These are phyloP conservation scores for Leptinotarsa haldemani DNA, from an alignment of 2,888 invertebrate species.

Conservation along the genomic window DNA sequence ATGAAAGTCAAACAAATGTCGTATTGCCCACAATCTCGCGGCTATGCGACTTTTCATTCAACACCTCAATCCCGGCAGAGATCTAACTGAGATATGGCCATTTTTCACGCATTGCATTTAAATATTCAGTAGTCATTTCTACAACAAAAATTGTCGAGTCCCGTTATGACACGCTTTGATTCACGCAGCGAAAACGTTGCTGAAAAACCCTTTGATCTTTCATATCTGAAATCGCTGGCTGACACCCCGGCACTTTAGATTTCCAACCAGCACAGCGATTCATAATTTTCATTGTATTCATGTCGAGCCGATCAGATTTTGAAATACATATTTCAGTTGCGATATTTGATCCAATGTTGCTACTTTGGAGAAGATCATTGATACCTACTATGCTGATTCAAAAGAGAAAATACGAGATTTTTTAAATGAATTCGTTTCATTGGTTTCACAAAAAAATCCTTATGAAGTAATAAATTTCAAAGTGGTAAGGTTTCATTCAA, in stretches of 20 bases:
- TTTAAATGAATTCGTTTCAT: too few relatives aligned
- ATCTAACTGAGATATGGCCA: slow-evolving; percentile 57
- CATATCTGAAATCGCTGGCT: slow-evolving; percentile 8
- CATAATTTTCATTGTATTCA: too few relatives aligned
- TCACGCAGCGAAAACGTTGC: slow-evolving; percentile 10
- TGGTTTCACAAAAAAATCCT: too few relatives aligned
- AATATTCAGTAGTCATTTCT: slow-evolving; percentile 59
- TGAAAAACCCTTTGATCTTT: slow-evolving; percentile 19
- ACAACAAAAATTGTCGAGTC: slow-evolving; percentile 40
- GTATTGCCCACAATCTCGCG: slow-evolving; percentile 15
- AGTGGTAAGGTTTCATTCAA: too few relatives aligned
- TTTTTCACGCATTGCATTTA: slow-evolving; percentile 57
- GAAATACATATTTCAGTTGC: neutral
- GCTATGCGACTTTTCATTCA: slow-evolving; percentile 29
- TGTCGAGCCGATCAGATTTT: neutral
- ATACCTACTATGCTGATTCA: too few relatives aligned
- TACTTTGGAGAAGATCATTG: too few relatives aligned
- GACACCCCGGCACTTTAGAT: slow-evolving; percentile 12
- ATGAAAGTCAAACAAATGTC: slow-evolving; percentile 40
- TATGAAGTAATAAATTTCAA: too few relatives aligned
- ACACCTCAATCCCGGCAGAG: slow-evolving; percentile 42
- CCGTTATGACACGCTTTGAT: slow-evolving; percentile 1
- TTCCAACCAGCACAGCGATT: neutral
- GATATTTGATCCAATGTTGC: neutral
- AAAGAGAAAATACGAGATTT: too few relatives aligned